Conservation (phyloP, 2,797 vertebrate species). For the Chelidonichthys spinosus region DNA sequence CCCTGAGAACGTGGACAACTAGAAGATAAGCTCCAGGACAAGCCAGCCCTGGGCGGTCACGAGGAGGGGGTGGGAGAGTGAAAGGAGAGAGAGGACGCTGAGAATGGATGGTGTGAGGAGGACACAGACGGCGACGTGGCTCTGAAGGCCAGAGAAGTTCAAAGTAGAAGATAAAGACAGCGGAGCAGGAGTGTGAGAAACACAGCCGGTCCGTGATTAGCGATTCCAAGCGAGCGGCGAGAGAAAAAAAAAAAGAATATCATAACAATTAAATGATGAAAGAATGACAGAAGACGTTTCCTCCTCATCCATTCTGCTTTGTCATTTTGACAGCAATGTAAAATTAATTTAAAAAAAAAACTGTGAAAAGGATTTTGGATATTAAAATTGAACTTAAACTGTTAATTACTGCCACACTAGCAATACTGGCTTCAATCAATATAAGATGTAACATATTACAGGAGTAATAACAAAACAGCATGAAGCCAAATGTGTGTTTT, state of each 20-base stretch:
- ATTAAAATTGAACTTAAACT: conserved; percentile 4
- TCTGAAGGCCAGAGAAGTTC: conserved; percentile 59
- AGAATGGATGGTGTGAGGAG: conserved; percentile 34
- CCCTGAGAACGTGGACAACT: conserved; percentile 59
- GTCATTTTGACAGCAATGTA: neutral
- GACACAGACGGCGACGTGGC: conserved; percentile 43
- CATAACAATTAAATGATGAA: conserved; percentile 24
- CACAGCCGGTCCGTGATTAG: conserved; percentile 21
- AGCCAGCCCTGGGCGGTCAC: conserved; percentile 58
- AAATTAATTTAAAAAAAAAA: conserved; percentile 16
- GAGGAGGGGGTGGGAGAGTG: conserved; percentile 36
- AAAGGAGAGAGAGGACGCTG: conserved; percentile 33
- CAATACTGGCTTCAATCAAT: neutral
- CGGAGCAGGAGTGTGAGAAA: conserved; percentile 41
- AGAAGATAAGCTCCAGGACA: conserved; percentile 74
- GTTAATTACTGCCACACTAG: conserved; percentile 2
- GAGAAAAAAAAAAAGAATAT: neutral
- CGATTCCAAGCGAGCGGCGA: conserved; percentile 13
- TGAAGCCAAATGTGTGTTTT: conserved; percentile 10
- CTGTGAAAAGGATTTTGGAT: neutral
- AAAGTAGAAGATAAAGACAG: conserved; percentile 52
- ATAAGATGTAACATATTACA: conserved; percentile 3
- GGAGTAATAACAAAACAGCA: conserved; percentile 1
- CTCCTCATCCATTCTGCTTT: neutral
- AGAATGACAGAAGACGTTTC: neutral